phyloP scores from a whole-genome alignment of 2,113 vertebrate genomes.

The Xiphophorus couchianus region DNA sequence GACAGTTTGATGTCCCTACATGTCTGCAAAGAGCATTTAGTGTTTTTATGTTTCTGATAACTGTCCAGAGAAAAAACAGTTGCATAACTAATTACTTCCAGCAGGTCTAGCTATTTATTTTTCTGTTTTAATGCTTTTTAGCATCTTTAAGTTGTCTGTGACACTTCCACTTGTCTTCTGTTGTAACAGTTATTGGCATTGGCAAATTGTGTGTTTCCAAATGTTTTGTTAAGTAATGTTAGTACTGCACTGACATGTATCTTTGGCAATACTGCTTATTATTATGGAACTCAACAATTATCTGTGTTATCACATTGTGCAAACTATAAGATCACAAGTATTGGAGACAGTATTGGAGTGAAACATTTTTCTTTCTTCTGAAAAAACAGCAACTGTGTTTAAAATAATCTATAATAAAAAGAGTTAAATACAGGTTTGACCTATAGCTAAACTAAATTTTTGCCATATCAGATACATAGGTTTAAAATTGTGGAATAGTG shows the following conservation, averaged over 20 bases:
- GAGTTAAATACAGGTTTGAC: no score
- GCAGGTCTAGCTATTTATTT: conserved; percentile 36
- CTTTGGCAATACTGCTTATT: neutral
- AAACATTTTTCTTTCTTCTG: no score
- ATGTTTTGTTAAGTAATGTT: neutral
- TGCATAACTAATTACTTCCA: conserved; percentile 55
- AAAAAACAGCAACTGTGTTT: no score
- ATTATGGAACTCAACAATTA: neutral
- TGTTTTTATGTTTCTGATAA: conserved; percentile 55
- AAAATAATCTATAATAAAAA: no score
- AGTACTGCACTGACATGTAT: neutral
- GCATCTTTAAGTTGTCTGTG: conserved; percentile 45
- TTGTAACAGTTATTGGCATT: neutral
- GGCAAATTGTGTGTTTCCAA: neutral
- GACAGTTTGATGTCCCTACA: conserved; percentile 34
- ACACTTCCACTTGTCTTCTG: conserved; percentile 40
- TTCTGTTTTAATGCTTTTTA: conserved; percentile 38
- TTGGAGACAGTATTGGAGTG: no score
- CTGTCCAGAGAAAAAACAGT: conserved; percentile 47
- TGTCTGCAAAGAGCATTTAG: conserved; percentile 21
- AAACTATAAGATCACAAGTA: no score
- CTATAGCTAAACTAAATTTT: no score
- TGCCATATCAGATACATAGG: no score
- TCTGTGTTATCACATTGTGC: neutral
- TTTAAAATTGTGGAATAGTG: no score